Conservation (phyloP, 1,140 invertebrate species). For the Meloidogyne floridensis region DNA sequence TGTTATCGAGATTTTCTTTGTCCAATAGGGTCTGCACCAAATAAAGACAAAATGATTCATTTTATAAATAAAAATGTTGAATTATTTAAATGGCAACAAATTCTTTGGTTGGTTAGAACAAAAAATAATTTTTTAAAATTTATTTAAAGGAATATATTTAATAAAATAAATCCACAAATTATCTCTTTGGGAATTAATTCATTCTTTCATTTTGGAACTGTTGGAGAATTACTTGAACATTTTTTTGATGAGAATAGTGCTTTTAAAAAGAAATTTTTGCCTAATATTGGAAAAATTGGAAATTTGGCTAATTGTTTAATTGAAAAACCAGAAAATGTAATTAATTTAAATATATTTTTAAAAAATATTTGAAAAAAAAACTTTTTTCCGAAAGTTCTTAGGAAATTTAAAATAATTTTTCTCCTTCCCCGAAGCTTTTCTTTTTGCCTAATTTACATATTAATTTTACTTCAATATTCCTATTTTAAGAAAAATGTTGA, state of each 20-base stretch:
- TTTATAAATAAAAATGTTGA: background rate
- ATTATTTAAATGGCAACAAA: conserved; percentile 21
- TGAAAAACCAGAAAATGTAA: conserved; percentile 10
- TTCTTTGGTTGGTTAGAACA: conserved; percentile 11
- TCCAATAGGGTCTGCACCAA: conserved; percentile 17
- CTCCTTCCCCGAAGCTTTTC: too few species aligned
- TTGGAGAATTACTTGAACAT: conserved; percentile 18
- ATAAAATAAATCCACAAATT: background rate
- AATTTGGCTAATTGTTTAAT: conserved; percentile 14
- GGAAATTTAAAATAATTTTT: too few species aligned
- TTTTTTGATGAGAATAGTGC: background rate
- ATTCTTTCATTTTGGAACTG: conserved; percentile 31
- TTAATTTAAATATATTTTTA: background rate
- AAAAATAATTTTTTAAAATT: background rate
- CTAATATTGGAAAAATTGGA: background rate
- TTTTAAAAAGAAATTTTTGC: conserved; percentile 20
- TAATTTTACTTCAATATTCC: too few species aligned
- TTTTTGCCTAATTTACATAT: too few species aligned
- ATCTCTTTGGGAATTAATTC: conserved; percentile 11
- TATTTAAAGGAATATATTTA: conserved; percentile 22
- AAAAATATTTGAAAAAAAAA: background rate
- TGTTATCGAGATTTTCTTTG: conserved; percentile 32
- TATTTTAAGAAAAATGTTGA: too few species aligned
- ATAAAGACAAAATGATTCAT: conserved; percentile 2
- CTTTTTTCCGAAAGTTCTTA: background rate